These are phyloP conservation scores for Flexamia atlantica DNA, from an alignment of 2,888 invertebrate genomes.

Conservation along the genomic window DNA sequence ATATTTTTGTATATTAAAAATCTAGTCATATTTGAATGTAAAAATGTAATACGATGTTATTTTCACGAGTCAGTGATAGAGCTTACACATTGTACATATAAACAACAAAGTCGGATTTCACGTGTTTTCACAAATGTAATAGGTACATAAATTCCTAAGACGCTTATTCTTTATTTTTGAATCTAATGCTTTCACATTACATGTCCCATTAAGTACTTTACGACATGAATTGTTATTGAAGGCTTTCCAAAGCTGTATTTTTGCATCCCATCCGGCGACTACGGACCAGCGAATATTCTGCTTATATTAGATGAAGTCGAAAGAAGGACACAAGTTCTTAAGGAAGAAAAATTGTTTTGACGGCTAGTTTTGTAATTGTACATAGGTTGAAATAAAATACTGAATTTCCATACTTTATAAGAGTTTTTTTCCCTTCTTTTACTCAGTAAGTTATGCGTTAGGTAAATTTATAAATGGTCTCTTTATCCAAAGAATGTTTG, in stretches of 20 bases:
- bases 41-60: neutral
- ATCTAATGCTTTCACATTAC: neutral
- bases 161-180: neutral
- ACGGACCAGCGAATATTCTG: neutral
- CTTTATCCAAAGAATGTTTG: too few relatives aligned
- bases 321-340: neutral
- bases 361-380: slow-evolving; percentile 29
- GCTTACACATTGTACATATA: slow-evolving; percentile 12
- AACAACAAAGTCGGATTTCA: neutral
- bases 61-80: neutral
- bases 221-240: neutral
- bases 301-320: neutral
- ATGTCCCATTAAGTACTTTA: neutral
- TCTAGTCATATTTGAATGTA: slow-evolving; percentile 19
- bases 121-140: neutral
- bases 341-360: neutral
- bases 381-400: slow-evolving; percentile 30
- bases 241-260: neutral
- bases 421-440: neutral
- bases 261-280: neutral
- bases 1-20: slow-evolving; percentile 28
- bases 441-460: too few relatives aligned
- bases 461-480: too few relatives aligned
- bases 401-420: neutral
- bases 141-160: neutral